Percentiles rank a stretch among this genome's conserved stretches.
Evolutionary conservation across 2,797 vertebrate species (phyloP).

Genomic region (Micromesistius poutassou): DNA sequence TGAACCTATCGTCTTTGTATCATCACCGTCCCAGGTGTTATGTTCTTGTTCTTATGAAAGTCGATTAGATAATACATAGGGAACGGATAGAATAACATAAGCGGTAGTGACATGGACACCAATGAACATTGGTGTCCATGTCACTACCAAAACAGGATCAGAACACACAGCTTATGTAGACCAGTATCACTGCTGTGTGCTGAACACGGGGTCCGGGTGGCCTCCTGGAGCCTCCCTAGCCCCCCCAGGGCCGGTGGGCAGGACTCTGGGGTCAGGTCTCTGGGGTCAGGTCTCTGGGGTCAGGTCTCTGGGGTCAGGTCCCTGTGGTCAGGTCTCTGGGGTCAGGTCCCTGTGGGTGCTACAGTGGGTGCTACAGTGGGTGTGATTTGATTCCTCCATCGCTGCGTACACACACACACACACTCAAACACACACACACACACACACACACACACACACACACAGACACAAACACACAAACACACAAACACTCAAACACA

Average conservation of each 20-base stretch:
- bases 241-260: not conserved
- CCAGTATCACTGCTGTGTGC: not conserved
- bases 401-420: not conserved
- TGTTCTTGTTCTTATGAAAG: not conserved
- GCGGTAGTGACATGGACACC: not conserved
- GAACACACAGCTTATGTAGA: not conserved
- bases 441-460: too few relatives aligned
- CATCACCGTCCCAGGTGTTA: not conserved
- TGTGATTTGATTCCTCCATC: not conserved
- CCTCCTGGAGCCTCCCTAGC: not conserved
- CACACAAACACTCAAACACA: not conserved
- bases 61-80: not conserved
- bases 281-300: too few relatives aligned
- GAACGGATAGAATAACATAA: not conserved
- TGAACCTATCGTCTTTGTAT: not conserved
- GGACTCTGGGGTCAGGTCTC: too few relatives aligned
- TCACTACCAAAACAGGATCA: not conserved
- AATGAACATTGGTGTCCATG: too few relatives aligned
- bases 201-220: not conserved
- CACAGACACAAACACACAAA: too few relatives aligned
- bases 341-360: not conserved
- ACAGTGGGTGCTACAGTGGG: not conserved
- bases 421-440: constrained; percentile 14
- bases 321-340: too few relatives aligned
- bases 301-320: too few relatives aligned